Evolutionary conservation across 2,113 vertebrate genomes (phyloP).

Genomic region (Microcebus griseorufus): DNA sequence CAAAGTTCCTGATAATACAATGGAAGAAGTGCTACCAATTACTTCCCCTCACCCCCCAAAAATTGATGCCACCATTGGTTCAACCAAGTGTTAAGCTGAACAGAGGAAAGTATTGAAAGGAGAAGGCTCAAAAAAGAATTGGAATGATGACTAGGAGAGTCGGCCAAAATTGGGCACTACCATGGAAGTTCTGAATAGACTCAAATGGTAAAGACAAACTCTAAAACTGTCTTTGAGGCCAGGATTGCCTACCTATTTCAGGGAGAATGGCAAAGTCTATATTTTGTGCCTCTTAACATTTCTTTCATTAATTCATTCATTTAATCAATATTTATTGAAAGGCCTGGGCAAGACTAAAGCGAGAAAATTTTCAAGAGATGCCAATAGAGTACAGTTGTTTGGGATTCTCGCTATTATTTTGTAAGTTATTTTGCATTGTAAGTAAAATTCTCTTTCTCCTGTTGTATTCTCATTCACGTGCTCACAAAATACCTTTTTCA

Average conservation of each 20-base stretch:
- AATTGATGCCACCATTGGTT: neutral
- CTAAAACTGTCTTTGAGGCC: neutral
- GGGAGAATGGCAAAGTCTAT: neutral
- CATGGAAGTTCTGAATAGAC: neutral
- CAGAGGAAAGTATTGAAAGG: neutral
- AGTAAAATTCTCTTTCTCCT: neutral
- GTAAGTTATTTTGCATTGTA: conserved; percentile 3
- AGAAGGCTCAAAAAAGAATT: neutral
- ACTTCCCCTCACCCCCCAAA: neutral
- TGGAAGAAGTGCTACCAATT: neutral
- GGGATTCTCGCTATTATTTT: neutral
- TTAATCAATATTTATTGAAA: conserved; percentile 27
- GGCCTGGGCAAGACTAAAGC: neutral
- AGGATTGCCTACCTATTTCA: neutral
- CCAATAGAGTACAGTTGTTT: neutral
- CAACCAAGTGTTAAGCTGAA: neutral
- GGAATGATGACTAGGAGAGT: neutral
- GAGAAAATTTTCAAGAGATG: neutral
- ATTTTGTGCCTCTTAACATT: neutral
- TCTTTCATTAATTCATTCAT: neutral
- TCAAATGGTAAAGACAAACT: neutral
- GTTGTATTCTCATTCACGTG: neutral
- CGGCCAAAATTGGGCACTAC: neutral
- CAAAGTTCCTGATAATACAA: neutral
- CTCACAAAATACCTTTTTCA: neutral